Evolutionary conservation across 2,113 vertebrate species (phyloP).

Genomic region (Panurus biarmicus): DNA sequence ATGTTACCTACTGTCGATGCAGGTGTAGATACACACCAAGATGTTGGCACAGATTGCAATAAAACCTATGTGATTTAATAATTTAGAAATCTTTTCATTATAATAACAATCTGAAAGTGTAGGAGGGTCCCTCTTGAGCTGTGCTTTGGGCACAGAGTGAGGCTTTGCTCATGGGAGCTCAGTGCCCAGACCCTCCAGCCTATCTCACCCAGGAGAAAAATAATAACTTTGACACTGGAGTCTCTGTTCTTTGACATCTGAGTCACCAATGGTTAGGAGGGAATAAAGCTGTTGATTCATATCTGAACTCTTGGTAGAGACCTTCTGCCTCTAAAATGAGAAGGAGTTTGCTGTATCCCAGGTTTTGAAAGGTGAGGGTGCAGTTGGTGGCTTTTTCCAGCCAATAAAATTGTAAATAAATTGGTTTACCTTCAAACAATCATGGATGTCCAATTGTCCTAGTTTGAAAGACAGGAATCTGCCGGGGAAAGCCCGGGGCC

Average conservation of each 20-base stretch:
- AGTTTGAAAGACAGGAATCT: too few species aligned
- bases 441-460: not conserved
- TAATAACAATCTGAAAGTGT: not conserved
- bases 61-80: not conserved
- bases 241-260: not conserved
- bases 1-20: not conserved
- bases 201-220: not conserved
- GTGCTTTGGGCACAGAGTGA: not conserved
- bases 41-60: not conserved
- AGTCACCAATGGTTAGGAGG: not conserved
- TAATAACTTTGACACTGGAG: not conserved
- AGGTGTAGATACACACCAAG: not conserved
- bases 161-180: accelerated
- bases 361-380: not conserved
- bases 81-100: not conserved
- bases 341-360: not conserved
- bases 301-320: not conserved
- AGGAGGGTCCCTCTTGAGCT: not conserved
- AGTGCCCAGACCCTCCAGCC: not conserved
- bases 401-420: not conserved
- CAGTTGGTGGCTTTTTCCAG: not conserved
- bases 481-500: too few species aligned
- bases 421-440: not conserved
- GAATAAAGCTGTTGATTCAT: not conserved
- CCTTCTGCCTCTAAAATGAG: not conserved